These are phyloP conservation scores for Cerceris ruficornis DNA, from an alignment of 2,888 invertebrate species.

Conservation along the genomic window DNA sequence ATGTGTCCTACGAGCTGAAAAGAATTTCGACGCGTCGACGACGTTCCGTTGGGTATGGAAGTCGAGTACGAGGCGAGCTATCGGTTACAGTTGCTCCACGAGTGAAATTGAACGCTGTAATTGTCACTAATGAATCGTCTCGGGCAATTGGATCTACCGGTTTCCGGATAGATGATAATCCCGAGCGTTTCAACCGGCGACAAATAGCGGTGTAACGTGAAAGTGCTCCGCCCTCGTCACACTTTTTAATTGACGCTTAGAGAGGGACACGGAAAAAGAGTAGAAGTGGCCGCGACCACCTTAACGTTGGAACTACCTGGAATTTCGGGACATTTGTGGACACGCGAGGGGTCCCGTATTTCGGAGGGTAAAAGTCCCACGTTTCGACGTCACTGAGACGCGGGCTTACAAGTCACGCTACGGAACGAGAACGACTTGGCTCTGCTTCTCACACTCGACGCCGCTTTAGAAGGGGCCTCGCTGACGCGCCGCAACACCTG, in stretches of 20 bases:
- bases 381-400: conserved; percentile 36
- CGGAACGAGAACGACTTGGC: conserved; percentile 69
- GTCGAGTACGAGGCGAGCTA: too few species aligned
- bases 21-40: too few species aligned
- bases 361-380: conserved; percentile 17
- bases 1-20: too few species aligned
- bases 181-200: too few species aligned
- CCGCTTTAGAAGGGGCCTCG: conserved; percentile 21
- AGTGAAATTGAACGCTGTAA: too few species aligned
- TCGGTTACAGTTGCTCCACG: too few species aligned
- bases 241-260: conserved; percentile 75
- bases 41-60: too few species aligned
- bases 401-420: conserved; percentile 71
- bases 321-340: conserved; percentile 54
- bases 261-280: conserved; percentile 62
- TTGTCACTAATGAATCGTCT: too few species aligned
- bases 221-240: conserved; percentile 65
- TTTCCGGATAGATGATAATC: too few species aligned
- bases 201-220: too few species aligned
- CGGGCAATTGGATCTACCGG: too few species aligned
- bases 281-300: conserved; percentile 18
- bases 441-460: conserved; percentile 22
- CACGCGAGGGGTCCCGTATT: neutral
- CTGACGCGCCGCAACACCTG: conserved; percentile 40
- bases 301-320: conserved; percentile 61